phyloP scores from a whole-genome alignment of 2,888 invertebrate species.

The Ligdia adustata region DNA sequence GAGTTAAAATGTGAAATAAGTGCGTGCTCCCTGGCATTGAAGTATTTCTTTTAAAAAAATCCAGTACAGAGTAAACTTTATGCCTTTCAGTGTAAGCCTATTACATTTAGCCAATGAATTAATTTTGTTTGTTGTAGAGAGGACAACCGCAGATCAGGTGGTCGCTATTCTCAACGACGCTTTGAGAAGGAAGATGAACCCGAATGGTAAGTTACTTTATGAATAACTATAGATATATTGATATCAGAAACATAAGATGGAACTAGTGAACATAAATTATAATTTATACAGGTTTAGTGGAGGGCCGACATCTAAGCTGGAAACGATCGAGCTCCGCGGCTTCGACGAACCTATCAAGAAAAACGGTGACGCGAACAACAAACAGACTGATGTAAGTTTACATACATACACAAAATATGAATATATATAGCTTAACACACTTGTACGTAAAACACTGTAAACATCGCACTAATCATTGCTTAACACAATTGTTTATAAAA shows the following conservation, averaged over 20 bases:
- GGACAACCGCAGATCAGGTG: slow-evolving; percentile 80
- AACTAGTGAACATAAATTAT: too few species aligned
- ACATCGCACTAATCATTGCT: too few species aligned
- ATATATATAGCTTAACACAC: too few species aligned
- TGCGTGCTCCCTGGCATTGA: too few species aligned
- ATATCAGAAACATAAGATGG: too few species aligned
- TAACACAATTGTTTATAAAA: too few species aligned
- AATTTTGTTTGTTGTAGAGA: slow-evolving; percentile 57
- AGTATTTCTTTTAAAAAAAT: too few species aligned
- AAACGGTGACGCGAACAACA: slow-evolving; percentile 58
- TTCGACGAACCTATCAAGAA: slow-evolving; percentile 90
- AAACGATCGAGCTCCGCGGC: slow-evolving; percentile 96
- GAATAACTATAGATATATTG: not conserved
- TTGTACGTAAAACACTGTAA: too few species aligned
- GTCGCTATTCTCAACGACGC: slow-evolving; percentile 84
- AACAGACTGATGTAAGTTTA: slow-evolving; percentile 62
- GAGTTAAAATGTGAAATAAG: too few species aligned
- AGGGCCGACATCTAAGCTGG: slow-evolving; percentile 95
- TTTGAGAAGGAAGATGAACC: slow-evolving; percentile 91
- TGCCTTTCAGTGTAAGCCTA: too few species aligned
- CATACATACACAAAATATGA: not conserved
- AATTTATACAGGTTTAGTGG: slow-evolving; percentile 85
- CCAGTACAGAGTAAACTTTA: too few species aligned
- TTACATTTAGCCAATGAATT: too few species aligned
- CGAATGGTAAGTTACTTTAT: slow-evolving; percentile 88